These are phyloP conservation scores for Canis aureus DNA, from an alignment of 2,113 vertebrate species.

Conservation along the genomic window DNA sequence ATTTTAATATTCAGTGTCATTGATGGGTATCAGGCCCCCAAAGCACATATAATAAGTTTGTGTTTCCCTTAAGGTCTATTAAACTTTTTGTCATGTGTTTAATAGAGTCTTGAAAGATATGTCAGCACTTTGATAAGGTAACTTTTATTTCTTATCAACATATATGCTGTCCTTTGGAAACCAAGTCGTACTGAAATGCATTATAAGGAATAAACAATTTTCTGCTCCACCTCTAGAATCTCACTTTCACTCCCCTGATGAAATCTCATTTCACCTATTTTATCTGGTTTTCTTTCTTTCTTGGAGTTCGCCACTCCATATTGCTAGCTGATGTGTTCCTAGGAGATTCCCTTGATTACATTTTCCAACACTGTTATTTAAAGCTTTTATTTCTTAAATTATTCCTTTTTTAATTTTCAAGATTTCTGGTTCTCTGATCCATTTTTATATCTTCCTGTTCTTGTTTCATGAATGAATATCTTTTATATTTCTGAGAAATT, in stretches of 20 bases:
- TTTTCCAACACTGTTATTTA: not conserved
- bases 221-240: not conserved
- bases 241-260: not conserved
- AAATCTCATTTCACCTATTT: not conserved
- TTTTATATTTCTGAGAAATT: not conserved
- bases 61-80: not conserved
- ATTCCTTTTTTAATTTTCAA: constrained; percentile 31
- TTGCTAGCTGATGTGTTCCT: not conserved
- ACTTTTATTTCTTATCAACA: not conserved
- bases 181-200: not conserved
- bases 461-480: not conserved
- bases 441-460: not conserved
- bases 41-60: not conserved
- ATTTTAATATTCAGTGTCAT: not conserved
- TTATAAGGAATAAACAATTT: not conserved
- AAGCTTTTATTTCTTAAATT: not conserved
- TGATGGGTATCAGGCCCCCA: not conserved
- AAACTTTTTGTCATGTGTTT: not conserved
- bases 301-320: not conserved
- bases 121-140: not conserved
- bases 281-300: not conserved
- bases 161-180: not conserved
- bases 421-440: not conserved
- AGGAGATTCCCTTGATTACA: not conserved
- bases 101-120: not conserved